phyloP scores from a whole-genome alignment of 2,113 vertebrate genomes.

The Phyllopteryx taeniolatus region DNA sequence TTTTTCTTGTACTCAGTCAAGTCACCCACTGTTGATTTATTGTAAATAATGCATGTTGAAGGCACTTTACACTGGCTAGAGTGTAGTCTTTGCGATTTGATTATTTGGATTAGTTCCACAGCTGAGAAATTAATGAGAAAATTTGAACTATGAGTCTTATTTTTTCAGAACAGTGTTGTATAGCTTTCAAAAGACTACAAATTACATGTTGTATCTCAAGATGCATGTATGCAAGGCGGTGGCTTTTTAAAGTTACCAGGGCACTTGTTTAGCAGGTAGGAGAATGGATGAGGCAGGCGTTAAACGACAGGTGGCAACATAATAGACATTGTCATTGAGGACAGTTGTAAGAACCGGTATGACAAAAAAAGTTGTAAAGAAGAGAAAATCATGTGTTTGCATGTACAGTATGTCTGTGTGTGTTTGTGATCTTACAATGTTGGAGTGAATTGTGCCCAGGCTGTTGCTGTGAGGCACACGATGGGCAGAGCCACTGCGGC shows the following conservation, averaged over 20 bases:
- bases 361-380: conserved; percentile 3
- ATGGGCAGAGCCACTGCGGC: conserved; percentile 79
- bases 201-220: not conserved
- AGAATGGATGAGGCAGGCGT: conserved; percentile 48
- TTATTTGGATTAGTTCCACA: not conserved
- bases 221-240: not conserved
- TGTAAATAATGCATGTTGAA: not conserved
- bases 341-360: conserved; percentile 34
- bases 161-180: not conserved
- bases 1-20: not conserved
- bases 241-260: conserved; percentile 7
- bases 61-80: too few species aligned
- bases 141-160: too few species aligned
- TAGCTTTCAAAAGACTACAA: not conserved
- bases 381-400: not conserved
- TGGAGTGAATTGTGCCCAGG: conserved; percentile 74
- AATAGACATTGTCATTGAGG: conserved; percentile 33
- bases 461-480: conserved; percentile 78
- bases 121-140: too few species aligned
- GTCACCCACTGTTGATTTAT: not conserved
- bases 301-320: conserved; percentile 55
- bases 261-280: conserved; percentile 14
- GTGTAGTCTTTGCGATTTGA: too few species aligned
- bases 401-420: not conserved
- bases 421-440: conserved; percentile 76